These are phyloP conservation scores for Vipera ursinii DNA, from an alignment of 2,797 vertebrate genomes.

Conservation along the genomic window DNA sequence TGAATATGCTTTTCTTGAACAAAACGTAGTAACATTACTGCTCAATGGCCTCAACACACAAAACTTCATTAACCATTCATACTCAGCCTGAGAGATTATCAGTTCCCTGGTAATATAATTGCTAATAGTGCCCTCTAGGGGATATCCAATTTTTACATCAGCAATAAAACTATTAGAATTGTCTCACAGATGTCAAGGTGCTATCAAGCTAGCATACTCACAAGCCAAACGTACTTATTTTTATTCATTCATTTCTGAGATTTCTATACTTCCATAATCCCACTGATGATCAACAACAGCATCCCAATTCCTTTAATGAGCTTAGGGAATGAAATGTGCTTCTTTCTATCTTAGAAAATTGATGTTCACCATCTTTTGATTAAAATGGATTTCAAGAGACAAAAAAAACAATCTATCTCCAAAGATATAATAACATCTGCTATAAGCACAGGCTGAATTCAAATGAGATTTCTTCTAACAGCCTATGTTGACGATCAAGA, in stretches of 20 bases:
- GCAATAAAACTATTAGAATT: neutral
- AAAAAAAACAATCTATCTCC: neutral
- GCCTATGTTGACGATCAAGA: neutral
- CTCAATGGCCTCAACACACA: neutral
- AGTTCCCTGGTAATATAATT: neutral
- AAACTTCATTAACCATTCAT: neutral
- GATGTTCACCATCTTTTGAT: neutral
- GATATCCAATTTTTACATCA: neutral
- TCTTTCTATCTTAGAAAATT: neutral
- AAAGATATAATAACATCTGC: neutral
- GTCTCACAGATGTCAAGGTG: neutral
- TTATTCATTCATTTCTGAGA: neutral
- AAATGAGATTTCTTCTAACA: neutral
- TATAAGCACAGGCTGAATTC: neutral
- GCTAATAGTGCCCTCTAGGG: neutral
- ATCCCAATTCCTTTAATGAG: neutral
- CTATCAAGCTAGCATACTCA: neutral
- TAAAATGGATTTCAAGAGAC: neutral
- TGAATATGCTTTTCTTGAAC: neutral
- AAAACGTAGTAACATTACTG: neutral
- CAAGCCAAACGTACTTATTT: neutral
- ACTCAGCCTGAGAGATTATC: neutral
- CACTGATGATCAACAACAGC: neutral
- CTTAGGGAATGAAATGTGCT: neutral
- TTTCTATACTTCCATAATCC: neutral